Conservation (phyloP, 2,113 vertebrate genomes). For the Corydoras maculifer region DNA sequence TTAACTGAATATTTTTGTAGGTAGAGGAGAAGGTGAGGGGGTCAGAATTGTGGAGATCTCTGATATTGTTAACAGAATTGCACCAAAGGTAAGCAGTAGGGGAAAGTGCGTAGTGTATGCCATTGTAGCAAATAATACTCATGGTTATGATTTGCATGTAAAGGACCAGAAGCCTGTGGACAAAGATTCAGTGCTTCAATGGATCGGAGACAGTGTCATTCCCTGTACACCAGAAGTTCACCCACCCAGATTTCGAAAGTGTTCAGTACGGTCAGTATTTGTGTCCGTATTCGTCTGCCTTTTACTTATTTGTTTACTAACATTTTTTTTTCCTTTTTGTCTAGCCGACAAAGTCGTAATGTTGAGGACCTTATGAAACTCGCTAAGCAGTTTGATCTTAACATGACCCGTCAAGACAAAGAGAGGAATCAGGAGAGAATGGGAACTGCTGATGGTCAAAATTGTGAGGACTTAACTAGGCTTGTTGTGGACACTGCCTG, state of each 20-base stretch:
- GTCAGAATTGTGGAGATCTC: slow-evolving; percentile 77
- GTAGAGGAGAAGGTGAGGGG: slow-evolving; percentile 51
- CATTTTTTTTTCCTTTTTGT: slow-evolving; percentile 6
- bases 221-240: slow-evolving; percentile 72
- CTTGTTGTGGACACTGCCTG: slow-evolving; percentile 9
- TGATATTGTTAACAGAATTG: slow-evolving; percentile 87
- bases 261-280: slow-evolving; percentile 63
- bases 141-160: neutral
- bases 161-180: slow-evolving; percentile 68
- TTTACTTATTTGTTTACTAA: neutral
- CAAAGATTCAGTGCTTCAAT: slow-evolving; percentile 73
- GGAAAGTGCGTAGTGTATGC: neutral
- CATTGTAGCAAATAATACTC: neutral
- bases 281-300: neutral
- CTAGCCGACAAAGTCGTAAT: slow-evolving; percentile 61
- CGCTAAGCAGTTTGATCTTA: slow-evolving; percentile 84
- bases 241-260: slow-evolving; percentile 62
- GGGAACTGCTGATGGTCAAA: slow-evolving; percentile 4
- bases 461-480: slow-evolving; percentile 5
- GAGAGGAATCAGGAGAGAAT: slow-evolving; percentile 50
- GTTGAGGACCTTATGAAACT: slow-evolving; percentile 85
- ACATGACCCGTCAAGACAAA: slow-evolving; percentile 74
- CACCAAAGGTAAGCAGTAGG: slow-evolving; percentile 76
- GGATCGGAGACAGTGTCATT: slow-evolving; percentile 81
- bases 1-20: slow-evolving; percentile 45